phyloP scores from a whole-genome alignment of 2,797 vertebrate genomes.

The Sardinella longiceps region DNA sequence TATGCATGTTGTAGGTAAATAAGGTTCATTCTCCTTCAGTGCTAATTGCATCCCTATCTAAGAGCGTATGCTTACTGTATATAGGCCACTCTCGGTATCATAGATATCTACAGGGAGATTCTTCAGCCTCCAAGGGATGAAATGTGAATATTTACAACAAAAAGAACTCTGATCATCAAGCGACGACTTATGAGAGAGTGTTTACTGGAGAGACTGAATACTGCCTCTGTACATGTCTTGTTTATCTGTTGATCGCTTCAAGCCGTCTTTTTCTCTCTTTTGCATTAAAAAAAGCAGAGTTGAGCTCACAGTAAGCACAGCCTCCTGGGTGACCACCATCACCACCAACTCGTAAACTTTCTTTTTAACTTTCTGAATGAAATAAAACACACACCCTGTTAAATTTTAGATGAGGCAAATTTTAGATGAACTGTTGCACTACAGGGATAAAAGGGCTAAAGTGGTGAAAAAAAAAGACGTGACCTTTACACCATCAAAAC shows the following conservation, averaged over 20 bases:
- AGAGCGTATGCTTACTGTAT: neutral
- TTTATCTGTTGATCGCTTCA: neutral
- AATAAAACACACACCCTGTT: constrained; percentile 10
- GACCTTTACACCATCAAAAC: neutral
- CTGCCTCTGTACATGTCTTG: neutral
- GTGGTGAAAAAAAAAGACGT: neutral
- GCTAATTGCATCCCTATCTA: neutral
- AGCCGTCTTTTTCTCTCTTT: neutral
- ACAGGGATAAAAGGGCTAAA: constrained; percentile 14
- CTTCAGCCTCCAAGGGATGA: neutral
- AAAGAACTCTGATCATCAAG: neutral
- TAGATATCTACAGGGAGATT: neutral
- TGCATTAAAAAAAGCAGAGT: neutral
- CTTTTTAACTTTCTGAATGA: neutral
- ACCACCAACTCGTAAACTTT: neutral
- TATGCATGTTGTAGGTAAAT: neutral
- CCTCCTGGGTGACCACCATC: neutral
- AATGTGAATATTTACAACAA: neutral
- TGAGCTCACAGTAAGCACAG: constrained; percentile 4
- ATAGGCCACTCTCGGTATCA: neutral
- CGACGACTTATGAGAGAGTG: neutral
- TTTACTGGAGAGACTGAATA: neutral
- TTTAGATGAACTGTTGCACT: neutral
- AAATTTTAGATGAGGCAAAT: constrained; percentile 24
- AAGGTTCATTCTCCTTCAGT: neutral